Base-by-base conservation (phyloP, 2,888 invertebrate species). In the Cephus pygmeus region DNA sequence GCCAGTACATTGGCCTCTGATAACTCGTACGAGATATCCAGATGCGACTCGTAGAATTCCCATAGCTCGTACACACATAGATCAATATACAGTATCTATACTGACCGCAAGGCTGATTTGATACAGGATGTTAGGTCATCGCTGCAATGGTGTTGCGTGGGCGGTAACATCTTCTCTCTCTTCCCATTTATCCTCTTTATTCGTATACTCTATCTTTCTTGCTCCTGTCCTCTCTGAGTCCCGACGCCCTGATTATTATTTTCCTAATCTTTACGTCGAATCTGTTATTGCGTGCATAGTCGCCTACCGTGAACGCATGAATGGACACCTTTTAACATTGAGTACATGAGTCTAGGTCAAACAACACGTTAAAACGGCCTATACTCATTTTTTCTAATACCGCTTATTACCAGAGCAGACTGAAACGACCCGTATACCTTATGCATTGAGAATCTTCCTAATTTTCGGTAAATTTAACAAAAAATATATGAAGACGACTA, bases 71-170 rank as follows among this genome's bases (percentile, higher is more conserved):
- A 56, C 56, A 56, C 2, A 56, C 56, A 9, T 56, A 56, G 56
- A 15, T 56, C 56, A 56, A 56, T 56, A 23, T 56, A 56, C 23
- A 56, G 23, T 23, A 56, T 56, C 56, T 56, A 56, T 56, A 15
- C 31, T 30, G 15, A 30, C 33, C 71, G 71, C 34, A 23, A 74
- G 74, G 15, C 35, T 74, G 30, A 15, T 74, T 74, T 76, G 83
- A 84, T 82, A 80, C 82, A 84, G 87, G 85, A 87, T 83, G 85
- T 86, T 85, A 83, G 84, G 81, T 87, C 85, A 86, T 80, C 74
- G 74, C 35, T 36, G 74, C 34, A 74, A 74, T 23, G n/a, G 36
- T 23, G 34, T n/a, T 74, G 23, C 74, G 74, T 74, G 74, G 74
- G 74, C 15, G 35, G 23, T 23, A 56, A 56, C 23, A 56, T 34